These are phyloP conservation scores for Harpalus rufipes DNA, from an alignment of 2,888 invertebrate species.

Conservation along the genomic window DNA sequence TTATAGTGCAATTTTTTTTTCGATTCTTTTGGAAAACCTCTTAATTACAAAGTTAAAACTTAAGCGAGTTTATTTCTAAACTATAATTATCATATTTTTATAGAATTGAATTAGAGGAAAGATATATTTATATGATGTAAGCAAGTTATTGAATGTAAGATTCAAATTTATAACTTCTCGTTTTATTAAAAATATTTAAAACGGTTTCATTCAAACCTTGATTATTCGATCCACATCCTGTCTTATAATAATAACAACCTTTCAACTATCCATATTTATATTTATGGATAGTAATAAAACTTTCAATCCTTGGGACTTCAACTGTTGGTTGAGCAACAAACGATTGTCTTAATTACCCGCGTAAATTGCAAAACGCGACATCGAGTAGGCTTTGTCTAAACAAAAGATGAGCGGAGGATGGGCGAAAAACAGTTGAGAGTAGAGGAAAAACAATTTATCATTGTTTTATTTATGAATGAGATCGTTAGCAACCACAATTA, in stretches of 20 bases:
- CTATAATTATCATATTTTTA: too few relatives aligned
- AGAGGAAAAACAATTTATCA: constrained; percentile 46
- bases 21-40: too few relatives aligned
- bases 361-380: constrained; percentile 15
- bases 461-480: constrained; percentile 62
- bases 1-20: too few relatives aligned
- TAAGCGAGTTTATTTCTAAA: too few relatives aligned
- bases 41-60: too few relatives aligned
- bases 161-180: too few relatives aligned
- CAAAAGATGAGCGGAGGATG: not conserved
- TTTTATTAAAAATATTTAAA: too few relatives aligned
- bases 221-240: not conserved
- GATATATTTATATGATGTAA: too few relatives aligned
- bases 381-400: constrained; percentile 1
- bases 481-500: constrained; percentile 51
- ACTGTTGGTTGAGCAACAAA: not conserved
- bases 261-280: not conserved
- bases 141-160: too few relatives aligned
- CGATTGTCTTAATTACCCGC: constrained; percentile 10
- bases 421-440: constrained; percentile 25
- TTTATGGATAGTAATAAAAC: not conserved
- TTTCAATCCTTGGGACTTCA: not conserved
- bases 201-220: not conserved
- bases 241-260: not conserved
- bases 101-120: too few relatives aligned